These are phyloP conservation scores for Acanthococcus lagerstroemiae DNA, from an alignment of 2,888 invertebrate genomes.

Conservation along the genomic window DNA sequence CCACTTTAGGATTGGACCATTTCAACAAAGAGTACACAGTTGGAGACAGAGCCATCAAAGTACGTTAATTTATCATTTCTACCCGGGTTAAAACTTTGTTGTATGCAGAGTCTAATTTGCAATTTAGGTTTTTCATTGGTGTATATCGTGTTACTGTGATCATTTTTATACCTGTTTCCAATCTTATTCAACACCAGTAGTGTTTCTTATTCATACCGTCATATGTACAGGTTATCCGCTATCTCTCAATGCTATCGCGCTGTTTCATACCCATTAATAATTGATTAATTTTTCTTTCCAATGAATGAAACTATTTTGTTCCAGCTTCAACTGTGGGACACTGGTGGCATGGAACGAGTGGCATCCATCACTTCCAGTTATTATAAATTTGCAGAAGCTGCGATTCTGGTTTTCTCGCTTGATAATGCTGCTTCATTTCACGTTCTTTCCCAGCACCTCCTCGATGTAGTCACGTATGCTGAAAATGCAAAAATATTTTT, in stretches of 20 bases:
- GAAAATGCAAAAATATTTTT: constrained; percentile 92
- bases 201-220: no score
- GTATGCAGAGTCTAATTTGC: no score
- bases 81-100: no score
- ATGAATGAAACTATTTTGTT: no score
- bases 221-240: no score
- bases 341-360: constrained; percentile 92
- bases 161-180: no score
- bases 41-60: constrained; percentile 67
- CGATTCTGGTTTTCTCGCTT: constrained; percentile 79
- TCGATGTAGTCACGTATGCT: constrained; percentile 87
- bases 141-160: background rate
- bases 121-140: no score
- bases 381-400: constrained; percentile 91
- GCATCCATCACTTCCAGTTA: constrained; percentile 91
- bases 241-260: no score
- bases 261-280: no score
- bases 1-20: constrained; percentile 85
- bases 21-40: constrained; percentile 69
- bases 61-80: no score
- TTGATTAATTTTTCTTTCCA: no score
- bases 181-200: no score
- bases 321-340: constrained; percentile 90
- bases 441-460: constrained; percentile 77
- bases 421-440: constrained; percentile 89